A percentile compares a stretch with the other conserved stretches of the same genome.
phyloP scores from a whole-genome alignment of 1,140 invertebrate species.

The Melitaea cinxia region DNA sequence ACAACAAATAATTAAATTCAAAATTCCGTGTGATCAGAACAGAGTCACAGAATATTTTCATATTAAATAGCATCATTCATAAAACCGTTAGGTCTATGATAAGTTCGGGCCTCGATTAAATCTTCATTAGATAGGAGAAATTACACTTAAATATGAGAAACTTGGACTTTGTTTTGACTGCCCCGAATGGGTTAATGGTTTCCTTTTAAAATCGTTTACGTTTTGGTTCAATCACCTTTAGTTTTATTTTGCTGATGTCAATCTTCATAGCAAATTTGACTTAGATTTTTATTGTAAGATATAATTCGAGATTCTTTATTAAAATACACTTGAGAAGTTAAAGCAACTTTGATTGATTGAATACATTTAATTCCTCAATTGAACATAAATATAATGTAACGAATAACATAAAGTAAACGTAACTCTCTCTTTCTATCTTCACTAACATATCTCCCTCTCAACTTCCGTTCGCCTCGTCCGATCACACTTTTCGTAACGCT shows the following conservation, averaged over 20 bases:
- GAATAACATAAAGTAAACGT: no score
- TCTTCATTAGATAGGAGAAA: conserved; percentile 54
- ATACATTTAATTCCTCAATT: no score
- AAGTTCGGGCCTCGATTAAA: conserved; percentile 50
- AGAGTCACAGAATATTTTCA: neutral
- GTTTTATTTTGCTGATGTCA: neutral
- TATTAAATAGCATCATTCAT: conserved; percentile 1
- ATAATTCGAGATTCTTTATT: no score
- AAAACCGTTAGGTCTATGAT: conserved; percentile 23
- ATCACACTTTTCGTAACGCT: no score
- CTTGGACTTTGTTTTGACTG: conserved; percentile 33
- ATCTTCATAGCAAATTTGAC: neutral
- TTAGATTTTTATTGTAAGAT: no score
- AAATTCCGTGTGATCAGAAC: neutral
- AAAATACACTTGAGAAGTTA: no score
- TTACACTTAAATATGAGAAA: conserved; percentile 63
- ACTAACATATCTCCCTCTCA: no score
- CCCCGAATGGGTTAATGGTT: conserved; percentile 29
- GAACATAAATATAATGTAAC: no score
- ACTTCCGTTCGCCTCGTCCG: no score
- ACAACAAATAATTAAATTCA: no score
- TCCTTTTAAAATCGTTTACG: conserved; percentile 42
- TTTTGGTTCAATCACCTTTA: conserved; percentile 19
- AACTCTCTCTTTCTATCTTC: no score
- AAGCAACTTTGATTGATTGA: no score